Evolutionary conservation across 2,888 invertebrate genomes (phyloP).

Genomic region (Polyommatus icarus): DNA sequence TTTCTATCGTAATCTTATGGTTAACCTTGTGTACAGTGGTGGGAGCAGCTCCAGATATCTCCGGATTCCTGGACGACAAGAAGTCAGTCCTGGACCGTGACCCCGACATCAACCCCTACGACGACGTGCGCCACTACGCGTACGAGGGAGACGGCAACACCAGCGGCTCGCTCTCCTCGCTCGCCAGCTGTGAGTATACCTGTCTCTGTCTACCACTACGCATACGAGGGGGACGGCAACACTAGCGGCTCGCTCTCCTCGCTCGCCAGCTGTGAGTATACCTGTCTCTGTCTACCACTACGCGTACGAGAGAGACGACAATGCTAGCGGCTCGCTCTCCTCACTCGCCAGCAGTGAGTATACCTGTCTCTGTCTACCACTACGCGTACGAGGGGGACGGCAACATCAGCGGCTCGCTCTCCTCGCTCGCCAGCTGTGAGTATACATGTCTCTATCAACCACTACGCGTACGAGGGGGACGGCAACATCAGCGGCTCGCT

Average conservation of each 20-base stretch:
- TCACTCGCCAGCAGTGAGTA: conserved; percentile 91
- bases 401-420: conserved; percentile 94
- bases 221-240: conserved; percentile 98
- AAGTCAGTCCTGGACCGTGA: conserved; percentile 95
- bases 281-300: conserved; percentile 81
- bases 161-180: conserved; percentile 94
- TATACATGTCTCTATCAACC: conserved; percentile 50
- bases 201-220: conserved; percentile 84
- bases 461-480: conserved; percentile 98
- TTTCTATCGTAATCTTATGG: too few species aligned
- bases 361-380: conserved; percentile 66
- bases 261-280: conserved; percentile 88
- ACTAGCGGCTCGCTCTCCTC: conserved; percentile 95
- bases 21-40: conserved; percentile 51
- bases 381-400: conserved; percentile 99
- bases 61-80: conserved; percentile 93
- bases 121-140: conserved; percentile 98
- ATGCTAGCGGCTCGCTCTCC: conserved; percentile 94
- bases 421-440: conserved; percentile 93
- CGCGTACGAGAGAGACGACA: conserved; percentile 98
- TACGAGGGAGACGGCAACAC: conserved; percentile 98
- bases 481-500: conserved; percentile 96
- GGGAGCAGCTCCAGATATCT: conserved; percentile 86
- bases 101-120: conserved; percentile 94
- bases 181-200: conserved; percentile 87